These are phyloP conservation scores for Capitella teleta DNA, from an alignment of 1,140 invertebrate genomes.

Conservation along the genomic window DNA sequence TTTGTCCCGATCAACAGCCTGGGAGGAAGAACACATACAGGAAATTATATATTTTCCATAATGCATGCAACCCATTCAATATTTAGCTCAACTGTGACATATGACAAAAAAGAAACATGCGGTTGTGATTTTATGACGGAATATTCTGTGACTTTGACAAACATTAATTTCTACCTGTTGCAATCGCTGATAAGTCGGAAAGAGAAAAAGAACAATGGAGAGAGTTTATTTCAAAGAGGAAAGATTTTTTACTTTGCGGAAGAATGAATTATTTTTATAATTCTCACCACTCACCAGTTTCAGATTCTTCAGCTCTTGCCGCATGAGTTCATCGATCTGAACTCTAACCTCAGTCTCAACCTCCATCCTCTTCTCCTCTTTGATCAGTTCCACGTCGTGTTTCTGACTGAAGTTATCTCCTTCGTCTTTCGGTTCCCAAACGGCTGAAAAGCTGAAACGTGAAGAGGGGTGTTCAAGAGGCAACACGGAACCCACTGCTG, in stretches of 20 bases:
- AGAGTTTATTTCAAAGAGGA: too few relatives aligned
- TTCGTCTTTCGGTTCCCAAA: conserved; percentile 6
- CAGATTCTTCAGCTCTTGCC: conserved; percentile 66
- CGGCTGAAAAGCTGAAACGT: background rate
- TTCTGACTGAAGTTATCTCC: conserved; percentile 59
- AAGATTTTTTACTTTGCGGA: too few relatives aligned
- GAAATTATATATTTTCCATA: too few relatives aligned
- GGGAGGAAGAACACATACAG: conserved; percentile 1
- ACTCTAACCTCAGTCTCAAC: conserved; percentile 73
- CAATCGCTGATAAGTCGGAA: too few relatives aligned
- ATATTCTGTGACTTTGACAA: too few relatives aligned
- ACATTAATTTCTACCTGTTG: too few relatives aligned
- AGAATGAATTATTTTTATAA: too few relatives aligned
- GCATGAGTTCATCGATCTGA: conserved; percentile 73
- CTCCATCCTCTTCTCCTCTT: conserved; percentile 65
- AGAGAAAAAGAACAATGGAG: too few relatives aligned
- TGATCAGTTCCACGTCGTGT: conserved; percentile 64
- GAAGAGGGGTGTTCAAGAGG: background rate
- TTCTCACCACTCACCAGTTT: conserved; percentile 48
- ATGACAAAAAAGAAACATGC: too few relatives aligned
- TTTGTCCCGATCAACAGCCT: conserved; percentile 64
- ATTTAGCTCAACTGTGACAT: too few relatives aligned
- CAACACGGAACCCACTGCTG: background rate
- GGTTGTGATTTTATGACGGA: too few relatives aligned
- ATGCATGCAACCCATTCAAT: too few relatives aligned